Percentiles rank a stretch among this genome's conserved stretches.
Conservation (phyloP, 2,113 vertebrate genomes). For the Zosterops borbonicus region DNA sequence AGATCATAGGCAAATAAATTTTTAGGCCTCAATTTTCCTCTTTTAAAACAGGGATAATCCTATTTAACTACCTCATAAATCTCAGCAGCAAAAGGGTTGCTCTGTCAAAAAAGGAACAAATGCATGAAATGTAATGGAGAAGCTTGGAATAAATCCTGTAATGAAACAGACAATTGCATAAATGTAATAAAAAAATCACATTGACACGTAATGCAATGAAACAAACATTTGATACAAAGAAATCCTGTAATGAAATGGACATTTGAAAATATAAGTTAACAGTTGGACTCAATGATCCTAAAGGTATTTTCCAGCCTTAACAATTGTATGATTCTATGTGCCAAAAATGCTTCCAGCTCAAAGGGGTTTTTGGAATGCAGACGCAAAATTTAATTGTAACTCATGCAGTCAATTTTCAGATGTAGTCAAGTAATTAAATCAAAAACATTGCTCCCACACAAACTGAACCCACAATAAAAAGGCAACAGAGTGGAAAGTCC, state of each 20-base stretch:
- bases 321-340: not conserved
- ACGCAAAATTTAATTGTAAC: not conserved
- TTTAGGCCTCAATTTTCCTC: not conserved
- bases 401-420: not conserved
- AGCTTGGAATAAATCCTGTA: not conserved
- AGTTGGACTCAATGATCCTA: not conserved
- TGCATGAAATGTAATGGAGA: not conserved
- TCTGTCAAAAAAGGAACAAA: not conserved
- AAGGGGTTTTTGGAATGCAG: not conserved
- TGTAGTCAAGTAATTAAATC: not conserved
- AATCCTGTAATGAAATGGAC: not conserved
- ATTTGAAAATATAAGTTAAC: not conserved
- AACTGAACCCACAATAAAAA: not conserved
- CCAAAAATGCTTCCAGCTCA: not conserved
- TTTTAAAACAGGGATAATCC: not conserved
- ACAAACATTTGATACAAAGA: not conserved
- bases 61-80: not conserved
- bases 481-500: not conserved
- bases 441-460: not conserved
- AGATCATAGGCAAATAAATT: not conserved
- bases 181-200: not conserved
- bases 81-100: not conserved
- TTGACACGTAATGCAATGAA: not conserved
- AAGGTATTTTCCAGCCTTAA: not conserved
- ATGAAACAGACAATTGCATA: not conserved